phyloP scores from a whole-genome alignment of 1,140 invertebrate genomes.

The Cyclina sinensis region DNA sequence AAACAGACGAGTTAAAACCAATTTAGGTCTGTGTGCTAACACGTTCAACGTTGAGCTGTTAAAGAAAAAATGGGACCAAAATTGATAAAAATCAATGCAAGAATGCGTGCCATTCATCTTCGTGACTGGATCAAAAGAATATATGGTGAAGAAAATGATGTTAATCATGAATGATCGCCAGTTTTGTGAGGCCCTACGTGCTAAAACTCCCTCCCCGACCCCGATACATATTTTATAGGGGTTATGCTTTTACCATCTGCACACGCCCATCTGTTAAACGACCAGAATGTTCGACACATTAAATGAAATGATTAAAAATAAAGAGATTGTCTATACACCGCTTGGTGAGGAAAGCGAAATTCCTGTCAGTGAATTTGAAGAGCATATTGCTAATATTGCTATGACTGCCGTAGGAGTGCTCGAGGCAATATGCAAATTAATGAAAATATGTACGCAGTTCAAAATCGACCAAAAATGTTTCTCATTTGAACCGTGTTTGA shows the following conservation, averaged over 20 bases:
- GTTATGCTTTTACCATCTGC: slow-evolving; percentile 73
- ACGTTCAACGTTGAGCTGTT: slow-evolving; percentile 80
- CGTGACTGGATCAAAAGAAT: slow-evolving; percentile 74
- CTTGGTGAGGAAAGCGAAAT: slow-evolving; percentile 47
- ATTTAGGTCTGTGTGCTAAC: slow-evolving; percentile 66
- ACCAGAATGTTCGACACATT: neutral
- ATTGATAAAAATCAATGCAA: slow-evolving; percentile 76
- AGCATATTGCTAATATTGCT: slow-evolving; percentile 73
- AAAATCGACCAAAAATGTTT: slow-evolving; percentile 63
- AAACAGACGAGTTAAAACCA: neutral
- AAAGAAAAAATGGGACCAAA: slow-evolving; percentile 76
- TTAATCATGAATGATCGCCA: slow-evolving; percentile 69
- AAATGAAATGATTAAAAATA: slow-evolving; percentile 41
- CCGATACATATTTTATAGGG: slow-evolving; percentile 66
- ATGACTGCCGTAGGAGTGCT: slow-evolving; percentile 37
- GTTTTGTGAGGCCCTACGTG: slow-evolving; percentile 70
- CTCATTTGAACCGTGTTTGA: slow-evolving; percentile 62
- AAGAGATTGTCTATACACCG: slow-evolving; percentile 54
- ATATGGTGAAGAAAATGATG: slow-evolving; percentile 73
- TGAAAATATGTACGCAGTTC: slow-evolving; percentile 61
- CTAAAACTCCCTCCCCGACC: slow-evolving; percentile 21
- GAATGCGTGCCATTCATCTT: slow-evolving; percentile 78
- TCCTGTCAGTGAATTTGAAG: slow-evolving; percentile 42
- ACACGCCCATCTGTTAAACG: slow-evolving; percentile 59
- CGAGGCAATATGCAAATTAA: slow-evolving; percentile 60